Evolutionary conservation across 2,113 vertebrate species (phyloP).

Genomic region (Crotalus tigris): DNA sequence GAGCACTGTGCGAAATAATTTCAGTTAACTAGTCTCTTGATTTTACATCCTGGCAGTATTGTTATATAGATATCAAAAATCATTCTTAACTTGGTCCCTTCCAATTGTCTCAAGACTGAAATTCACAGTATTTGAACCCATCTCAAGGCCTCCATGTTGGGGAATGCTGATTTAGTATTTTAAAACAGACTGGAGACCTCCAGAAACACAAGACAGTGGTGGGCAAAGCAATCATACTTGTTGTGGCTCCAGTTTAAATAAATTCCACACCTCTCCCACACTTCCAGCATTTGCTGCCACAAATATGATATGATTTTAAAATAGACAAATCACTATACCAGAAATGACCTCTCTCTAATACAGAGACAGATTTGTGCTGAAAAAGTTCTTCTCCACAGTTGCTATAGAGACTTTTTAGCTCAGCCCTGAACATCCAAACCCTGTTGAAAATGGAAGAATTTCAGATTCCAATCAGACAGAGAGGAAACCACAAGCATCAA

Average conservation of each 20-base stretch:
- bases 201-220: not conserved
- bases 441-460: conserved; percentile 48
- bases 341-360: conserved; percentile 19
- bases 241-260: conserved; percentile 20
- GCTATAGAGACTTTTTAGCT: conserved; percentile 62
- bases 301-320: conserved; percentile 24
- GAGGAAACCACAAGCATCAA: conserved; percentile 16
- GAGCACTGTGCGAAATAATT: not conserved
- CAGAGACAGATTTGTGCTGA: conserved; percentile 22
- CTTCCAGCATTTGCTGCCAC: not conserved
- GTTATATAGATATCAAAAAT: not conserved
- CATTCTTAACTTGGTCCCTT: not conserved
- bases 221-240: not conserved
- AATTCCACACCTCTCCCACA: conserved; percentile 18
- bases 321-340: conserved; percentile 27
- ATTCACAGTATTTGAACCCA: not conserved
- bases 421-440: conserved; percentile 44
- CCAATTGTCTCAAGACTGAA: not conserved
- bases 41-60: not conserved
- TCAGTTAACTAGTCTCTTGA: not conserved
- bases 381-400: conserved; percentile 58
- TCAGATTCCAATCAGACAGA: conserved; percentile 59
- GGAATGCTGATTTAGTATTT: not conserved
- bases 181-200: not conserved
- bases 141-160: not conserved